phyloP scores from a whole-genome alignment of 2,797 vertebrate species.

The Gymnothorax javanicus region DNA sequence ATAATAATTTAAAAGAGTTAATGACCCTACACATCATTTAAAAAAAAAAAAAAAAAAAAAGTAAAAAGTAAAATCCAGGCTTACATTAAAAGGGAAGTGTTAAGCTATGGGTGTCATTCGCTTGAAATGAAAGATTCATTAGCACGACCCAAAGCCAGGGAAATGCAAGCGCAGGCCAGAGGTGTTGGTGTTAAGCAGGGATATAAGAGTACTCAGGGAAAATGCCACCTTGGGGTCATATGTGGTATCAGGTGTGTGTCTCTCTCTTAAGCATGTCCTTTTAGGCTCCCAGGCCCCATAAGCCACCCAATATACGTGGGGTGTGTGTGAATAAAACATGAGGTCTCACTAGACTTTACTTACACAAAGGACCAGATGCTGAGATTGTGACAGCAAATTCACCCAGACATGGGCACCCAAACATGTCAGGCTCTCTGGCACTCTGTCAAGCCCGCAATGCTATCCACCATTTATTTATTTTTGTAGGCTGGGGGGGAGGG shows the following conservation, averaged over 20 bases:
- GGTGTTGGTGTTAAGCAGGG: constrained; percentile 33
- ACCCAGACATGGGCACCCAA: constrained; percentile 36
- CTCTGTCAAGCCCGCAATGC: constrained; percentile 28
- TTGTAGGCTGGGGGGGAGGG: not conserved
- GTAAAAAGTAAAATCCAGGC: constrained; percentile 11
- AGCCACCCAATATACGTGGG: constrained; percentile 48
- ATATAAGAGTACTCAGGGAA: constrained; percentile 37
- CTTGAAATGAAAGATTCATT: constrained; percentile 39
- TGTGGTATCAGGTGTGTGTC: constrained; percentile 45
- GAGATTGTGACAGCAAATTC: constrained; percentile 42
- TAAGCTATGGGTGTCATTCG: constrained; percentile 38
- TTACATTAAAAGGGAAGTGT: constrained; percentile 30
- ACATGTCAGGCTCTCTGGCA: constrained; percentile 42
- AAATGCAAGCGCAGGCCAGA: constrained; percentile 43
- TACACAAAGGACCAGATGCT: not conserved
- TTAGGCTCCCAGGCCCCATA: constrained; percentile 37
- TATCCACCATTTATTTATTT: not conserved
- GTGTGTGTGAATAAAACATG: constrained; percentile 47
- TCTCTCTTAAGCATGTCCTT: constrained; percentile 53
- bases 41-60: constrained; percentile 3
- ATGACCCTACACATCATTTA: constrained; percentile 36
- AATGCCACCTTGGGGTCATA: constrained; percentile 37
- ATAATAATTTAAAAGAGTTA: constrained; percentile 29
- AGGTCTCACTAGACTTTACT: constrained; percentile 48
- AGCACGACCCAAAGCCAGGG: constrained; percentile 24